Base-by-base conservation (phyloP, 2,797 vertebrate species). In the Ibycter americanus region DNA sequence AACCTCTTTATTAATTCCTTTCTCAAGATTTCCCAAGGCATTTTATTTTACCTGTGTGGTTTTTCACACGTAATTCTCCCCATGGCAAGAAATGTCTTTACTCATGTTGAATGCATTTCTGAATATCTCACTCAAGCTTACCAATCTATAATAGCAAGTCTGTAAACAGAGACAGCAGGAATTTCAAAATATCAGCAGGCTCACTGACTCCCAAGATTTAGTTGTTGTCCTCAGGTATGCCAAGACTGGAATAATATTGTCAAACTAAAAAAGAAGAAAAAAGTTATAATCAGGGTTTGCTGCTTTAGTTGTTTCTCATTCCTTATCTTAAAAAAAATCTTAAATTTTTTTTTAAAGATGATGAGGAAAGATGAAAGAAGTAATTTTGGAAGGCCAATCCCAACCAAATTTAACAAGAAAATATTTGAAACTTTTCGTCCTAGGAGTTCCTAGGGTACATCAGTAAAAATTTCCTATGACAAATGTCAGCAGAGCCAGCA, bases 81-180 rank as follows among this genome's bases (percentile, higher is more conserved):
- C n/a, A 38, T 14, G 11, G 54, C 65, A 83, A 58, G 42, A 71
- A 88, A 72, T 65, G 22, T 74, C 82, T 91, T 92, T 63, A 70
- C 11, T 86, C 1, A 0, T 79, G n/a, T 51, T 78, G 80, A 95
- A 65, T 55, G 58, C 46, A 83, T 42, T 23, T 47, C 34, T 72
- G 51, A 86, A 44, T 84, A 77, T 68, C 47, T 87, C 44, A 86
- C 54, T 36, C 38, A 56, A 38, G 26, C 2, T 83, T 67, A 92
- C 74, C 47, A 70, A 85, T 46, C 73, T 34, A 8, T 67, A 83
- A 65, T 10, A 83, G 11, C 17, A 89, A 79, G 25, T 49, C 54
- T 95, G 85, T 91, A 90, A 94, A 96, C 82, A 95, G 62, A 95
- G 49, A 83, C 49, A 83, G 72, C 32, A 95, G 78, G 72, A 80